These are phyloP conservation scores for Drosophila persimilis DNA, from an alignment of 1,140 invertebrate species.

Conservation along the genomic window DNA sequence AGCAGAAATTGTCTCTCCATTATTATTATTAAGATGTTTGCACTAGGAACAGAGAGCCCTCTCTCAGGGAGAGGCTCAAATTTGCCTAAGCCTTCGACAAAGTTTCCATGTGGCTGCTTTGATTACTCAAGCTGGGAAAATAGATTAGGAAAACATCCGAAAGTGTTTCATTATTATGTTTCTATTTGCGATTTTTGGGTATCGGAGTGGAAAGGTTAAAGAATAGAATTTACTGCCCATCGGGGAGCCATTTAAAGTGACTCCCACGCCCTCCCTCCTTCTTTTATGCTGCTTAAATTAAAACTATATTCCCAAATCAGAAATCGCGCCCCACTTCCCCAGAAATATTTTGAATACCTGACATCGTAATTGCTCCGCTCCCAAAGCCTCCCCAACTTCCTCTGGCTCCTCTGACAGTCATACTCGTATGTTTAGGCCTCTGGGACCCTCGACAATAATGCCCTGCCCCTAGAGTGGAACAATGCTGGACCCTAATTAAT, in stretches of 20 bases:
- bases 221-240: too few relatives aligned
- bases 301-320: not conserved
- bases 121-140: not conserved
- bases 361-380: conserved; percentile 3
- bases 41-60: conserved; percentile 23
- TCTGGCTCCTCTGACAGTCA: conserved; percentile 6
- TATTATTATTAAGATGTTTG: conserved; percentile 72
- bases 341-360: conserved; percentile 22
- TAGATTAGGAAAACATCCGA: not conserved
- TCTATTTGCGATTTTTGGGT: too few relatives aligned
- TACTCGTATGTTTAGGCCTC: conserved; percentile 26
- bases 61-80: conserved; percentile 2
- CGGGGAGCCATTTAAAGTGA: too few relatives aligned
- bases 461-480: conserved; percentile 52
- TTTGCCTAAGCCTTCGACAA: conserved; percentile 12
- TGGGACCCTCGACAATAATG: conserved; percentile 29
- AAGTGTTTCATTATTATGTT: too few relatives aligned
- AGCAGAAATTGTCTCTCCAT: conserved; percentile 48
- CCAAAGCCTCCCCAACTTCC: not conserved
- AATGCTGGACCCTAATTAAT: conserved; percentile 73
- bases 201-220: too few relatives aligned
- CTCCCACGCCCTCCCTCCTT: too few relatives aligned
- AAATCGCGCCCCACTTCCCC: too few relatives aligned
- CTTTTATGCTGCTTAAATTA: not conserved
- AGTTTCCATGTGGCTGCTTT: conserved; percentile 1